Evolutionary conservation across 2,797 vertebrate species (phyloP), one percentile per base, ranked within the genome.

Genomic region (Tolypeutes matacus): DNA sequence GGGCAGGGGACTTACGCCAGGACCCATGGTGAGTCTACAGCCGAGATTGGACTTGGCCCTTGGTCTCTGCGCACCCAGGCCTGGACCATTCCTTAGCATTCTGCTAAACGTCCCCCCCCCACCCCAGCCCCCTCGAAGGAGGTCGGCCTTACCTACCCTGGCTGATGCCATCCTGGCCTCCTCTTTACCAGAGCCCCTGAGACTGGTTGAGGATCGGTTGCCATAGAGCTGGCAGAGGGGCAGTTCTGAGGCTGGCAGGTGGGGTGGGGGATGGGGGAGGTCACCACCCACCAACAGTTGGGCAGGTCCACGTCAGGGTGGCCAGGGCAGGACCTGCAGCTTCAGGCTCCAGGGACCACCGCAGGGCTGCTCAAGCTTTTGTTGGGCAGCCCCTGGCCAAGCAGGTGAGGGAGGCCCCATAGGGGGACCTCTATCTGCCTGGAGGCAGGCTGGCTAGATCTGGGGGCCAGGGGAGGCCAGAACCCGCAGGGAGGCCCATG

Each of bases 281-380:
- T 65, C 72, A 91, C 73, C 81, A 13, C 97, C 72, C 88, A 96
- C 49, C 97, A 94, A 56, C 94, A 83, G 94, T 85, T 93, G 34
- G 75, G 85, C 31, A 89, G 85, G 91, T 65, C 87, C 42, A 46
- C 86, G 0, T 36, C 70, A 0, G n/a, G 75, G 31, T 89, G 73
- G 73, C 42, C 84, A 17, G 94, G 78, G 1, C 94, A 82, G 15
- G 92, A 92, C 39, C 15, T 31, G 1, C 3, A 12, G 27, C 39
- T 67, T 27, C 86, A 80, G 93, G 58, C 62, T 49, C 87, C 95
- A 2, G 92, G 46, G 42, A 87, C 60, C 0, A 46, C 60, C 3
- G 23, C 86, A 0, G 89, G 89, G 51, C 91, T 98, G 5, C 84
- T 97, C 70, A 72, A 51, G 15, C 91, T 98, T 49, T 92, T 97